Evolutionary conservation across 1,140 invertebrate species (phyloP), one percentile per base, ranked within the genome.

Genomic region (Zophobas atratus): DNA sequence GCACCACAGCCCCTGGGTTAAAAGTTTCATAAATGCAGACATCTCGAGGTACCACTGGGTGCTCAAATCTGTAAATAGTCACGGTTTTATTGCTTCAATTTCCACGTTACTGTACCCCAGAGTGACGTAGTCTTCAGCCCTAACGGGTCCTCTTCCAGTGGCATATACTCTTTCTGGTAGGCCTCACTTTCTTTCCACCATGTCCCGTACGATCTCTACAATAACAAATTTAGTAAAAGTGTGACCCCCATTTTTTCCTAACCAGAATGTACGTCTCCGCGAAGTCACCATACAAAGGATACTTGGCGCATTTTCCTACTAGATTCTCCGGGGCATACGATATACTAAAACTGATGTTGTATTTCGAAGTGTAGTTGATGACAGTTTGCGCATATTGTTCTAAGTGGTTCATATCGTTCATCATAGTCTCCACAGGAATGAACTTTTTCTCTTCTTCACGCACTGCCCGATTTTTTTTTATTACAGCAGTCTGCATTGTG

Each of bases 241-340:
- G 43, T 4, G n/a, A 43, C n/a, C 39, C 0, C 20, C 35, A 6
- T 34, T 3, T 36, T 8, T 71, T 55, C 86, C 85, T 89, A 90
- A 97, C 96, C 92, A 97, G 94, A 70, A 95, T 93, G 90, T 94
- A 97, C 55, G 95, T 92, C 85, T 96, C 94, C 6, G 95, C 94
- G 89, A 94, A 97, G 86, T 97, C 96, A 55, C 96, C 96, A 88
- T 97, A 97, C 76, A 91, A 90, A 0, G 96, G 96, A 89, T 93
- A 97, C 85, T 95, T 94, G 20, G 90, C 92, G 1, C 94, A 93
- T 82, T 92, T 92, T 4, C 96, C 95, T 75, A 93, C 91, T 78
- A 98, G 89, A 87, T 97, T 98, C 41, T 92, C 90, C 5, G 95
- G 95, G 4, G 94, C 94, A 83, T 97, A 97, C 0, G 94, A 96